Evolutionary conservation across 2,888 invertebrate genomes (phyloP), one percentile per base, ranked within the genome.

Genomic region (Neria commutata): DNA sequence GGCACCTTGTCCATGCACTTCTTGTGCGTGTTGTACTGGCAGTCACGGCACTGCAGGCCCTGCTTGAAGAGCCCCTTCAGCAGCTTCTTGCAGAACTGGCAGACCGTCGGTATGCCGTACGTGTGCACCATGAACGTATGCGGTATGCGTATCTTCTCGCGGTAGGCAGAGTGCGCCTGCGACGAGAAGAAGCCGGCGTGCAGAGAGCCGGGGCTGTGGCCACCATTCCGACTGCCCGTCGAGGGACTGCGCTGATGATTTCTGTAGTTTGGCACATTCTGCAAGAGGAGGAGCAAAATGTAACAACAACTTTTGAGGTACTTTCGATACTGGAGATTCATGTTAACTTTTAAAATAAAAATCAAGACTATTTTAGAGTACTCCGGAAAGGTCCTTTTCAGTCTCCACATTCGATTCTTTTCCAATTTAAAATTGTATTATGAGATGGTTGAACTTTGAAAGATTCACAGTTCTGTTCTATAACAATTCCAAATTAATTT

Each of bases 71-170:
- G 85, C 0, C 98, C 98, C 68, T 92, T 91, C 65, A 99, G 87
- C 72, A 99, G 87, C 83, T 95, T 95, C 83, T 95, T 95, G 85
- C 98, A 99, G 81, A 90, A 87, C 72, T 96, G 93, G 80, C 99
- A 99, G 19, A 98, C 91, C 0, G 98, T 99, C 55, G 98, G 99
- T 51, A 95, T 87, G 48, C 95, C 97, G 84, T 99, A 99, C 55
- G 94, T 91, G 84, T 98, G 98, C 65, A 98, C 88, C 76, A 95
- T 92, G 84, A 98, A 98, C 4, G 98, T 98, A 84, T 98, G 98
- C 33, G 98, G 98, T 76, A 95, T 92, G 77, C 89, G 87, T 60
- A 88, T 83, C 53, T 84, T 78, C 19, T 82, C 73, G 3, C 63
- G 68, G 52, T 72, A 70, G 16, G 64, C 62, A 5, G 63, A 52